A percentile compares a stretch with the other conserved stretches of the same genome.
phyloP scores from a whole-genome alignment of 1,140 invertebrate genomes.

The Cyclina sinensis region DNA sequence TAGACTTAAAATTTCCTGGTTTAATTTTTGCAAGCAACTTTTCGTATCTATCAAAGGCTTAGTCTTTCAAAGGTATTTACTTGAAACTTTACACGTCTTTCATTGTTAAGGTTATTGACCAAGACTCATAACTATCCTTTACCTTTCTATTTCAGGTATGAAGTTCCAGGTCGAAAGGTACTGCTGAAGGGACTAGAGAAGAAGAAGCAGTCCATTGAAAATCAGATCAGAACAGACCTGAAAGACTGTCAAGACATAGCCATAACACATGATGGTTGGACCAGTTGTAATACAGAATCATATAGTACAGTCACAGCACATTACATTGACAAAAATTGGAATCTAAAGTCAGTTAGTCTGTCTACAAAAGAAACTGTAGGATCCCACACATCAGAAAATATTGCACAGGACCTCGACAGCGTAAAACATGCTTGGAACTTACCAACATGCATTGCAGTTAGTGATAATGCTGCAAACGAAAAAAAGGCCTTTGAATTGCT shows the following conservation, averaged over 20 bases:
- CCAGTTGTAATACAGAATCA: constrained; percentile 10
- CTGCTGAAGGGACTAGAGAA: background rate
- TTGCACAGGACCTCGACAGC: too few species aligned
- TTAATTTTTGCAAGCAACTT: too few species aligned
- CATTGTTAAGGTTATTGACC: too few species aligned
- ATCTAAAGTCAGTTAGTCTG: background rate
- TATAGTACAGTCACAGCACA: constrained; percentile 9
- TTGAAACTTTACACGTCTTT: too few species aligned
- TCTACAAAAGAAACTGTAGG: background rate
- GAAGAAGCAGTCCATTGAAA: background rate
- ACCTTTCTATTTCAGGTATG: too few species aligned
- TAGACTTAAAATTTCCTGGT: too few species aligned
- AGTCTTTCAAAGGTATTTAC: too few species aligned
- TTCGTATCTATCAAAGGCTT: too few species aligned
- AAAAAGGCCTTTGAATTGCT: constrained; percentile 56
- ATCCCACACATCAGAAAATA: too few species aligned
- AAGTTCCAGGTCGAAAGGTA: background rate
- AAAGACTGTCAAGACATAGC: background rate
- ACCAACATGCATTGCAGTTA: constrained; percentile 14
- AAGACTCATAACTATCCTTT: too few species aligned
- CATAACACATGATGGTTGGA: constrained; percentile 34
- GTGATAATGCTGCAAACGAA: constrained; percentile 59
- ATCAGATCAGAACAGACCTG: background rate
- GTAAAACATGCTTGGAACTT: constrained; percentile 23
- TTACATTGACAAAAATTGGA: constrained; percentile 20